Base-by-base conservation (phyloP, 30 jellyfish, hydroid and myxozoan genomes). In the Cassiopea andromeda region DNA sequence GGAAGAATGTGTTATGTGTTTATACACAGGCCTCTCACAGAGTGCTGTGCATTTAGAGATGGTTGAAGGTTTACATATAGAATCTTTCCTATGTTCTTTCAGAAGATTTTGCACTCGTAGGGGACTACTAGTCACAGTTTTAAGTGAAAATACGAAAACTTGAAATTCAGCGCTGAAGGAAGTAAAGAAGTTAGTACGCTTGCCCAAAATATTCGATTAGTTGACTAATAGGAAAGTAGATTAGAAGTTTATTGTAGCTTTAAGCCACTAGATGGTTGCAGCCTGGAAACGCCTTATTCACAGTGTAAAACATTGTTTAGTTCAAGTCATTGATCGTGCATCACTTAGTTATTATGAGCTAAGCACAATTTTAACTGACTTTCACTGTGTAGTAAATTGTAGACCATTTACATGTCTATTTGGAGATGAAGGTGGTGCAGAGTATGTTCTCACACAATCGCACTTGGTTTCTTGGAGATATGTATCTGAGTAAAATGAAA, bases 31-130 rank as follows among this genome's bases (percentile, higher is more conserved):
- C 61, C 60, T 57, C 48, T 69, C 89, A 19, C 74, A 89, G 5
- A 54, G 93, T 46, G 93, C 93, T 18, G 69, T 85, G 13, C 93
- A 74, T 58, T 46, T 85, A 15, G 93, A 85, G 60, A 17, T 85
- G 18, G 90, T 85, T 6, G 88, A 85, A 77, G 50, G 89, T 7
- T 27, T 85, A 74, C 73, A 74, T 7, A 82, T 85, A 9, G 93
- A 85, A n/a, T 60, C 88, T 44, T 85, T 85, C 77, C 7, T 85
- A 12, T 15, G 80, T 7, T 89, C 93, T 49, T 85, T 85, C 64
- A 69, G 94, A 18, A 76, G 94, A 66, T 87, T 77, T 27, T 27
- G 38, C 38, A 77, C 75, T 12, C 77, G 94, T 16, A 50, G 94
- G 68, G 94, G 94, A 12, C 61, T 76, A 68, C 94, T 90, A 14